Evolutionary conservation across 2,113 vertebrate species (phyloP).

Genomic region (Sterna hirundo): DNA sequence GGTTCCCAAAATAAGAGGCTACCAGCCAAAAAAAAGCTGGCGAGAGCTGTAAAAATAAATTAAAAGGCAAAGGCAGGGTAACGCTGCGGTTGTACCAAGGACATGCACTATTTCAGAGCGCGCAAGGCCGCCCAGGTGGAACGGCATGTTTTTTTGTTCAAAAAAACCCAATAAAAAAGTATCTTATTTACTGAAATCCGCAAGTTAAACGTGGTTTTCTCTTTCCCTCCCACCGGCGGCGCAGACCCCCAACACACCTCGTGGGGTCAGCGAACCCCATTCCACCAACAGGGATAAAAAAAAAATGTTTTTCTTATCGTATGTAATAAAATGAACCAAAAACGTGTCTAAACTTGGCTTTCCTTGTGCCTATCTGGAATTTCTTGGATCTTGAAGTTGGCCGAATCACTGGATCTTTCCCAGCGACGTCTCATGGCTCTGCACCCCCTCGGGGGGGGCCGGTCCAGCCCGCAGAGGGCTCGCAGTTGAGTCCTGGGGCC

Average conservation of each 20-base stretch:
- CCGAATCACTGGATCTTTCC: accelerated
- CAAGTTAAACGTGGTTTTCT: accelerated
- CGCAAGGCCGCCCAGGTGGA: accelerated
- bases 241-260: accelerated
- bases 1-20: neutral
- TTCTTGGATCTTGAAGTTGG: no score
- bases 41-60: neutral
- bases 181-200: neutral
- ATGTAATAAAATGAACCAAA: neutral
- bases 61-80: neutral
- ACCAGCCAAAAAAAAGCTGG: neutral
- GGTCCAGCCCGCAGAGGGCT: accelerated
- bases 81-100: accelerated
- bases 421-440: accelerated
- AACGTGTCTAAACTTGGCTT: neutral
- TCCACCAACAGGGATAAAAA: accelerated
- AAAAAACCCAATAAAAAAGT: neutral
- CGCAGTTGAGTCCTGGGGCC: neutral
- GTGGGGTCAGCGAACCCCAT: no score
- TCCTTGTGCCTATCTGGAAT: no score
- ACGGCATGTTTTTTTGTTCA: neutral
- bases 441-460: accelerated
- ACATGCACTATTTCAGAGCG: accelerated
- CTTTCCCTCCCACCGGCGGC: neutral
- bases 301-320: neutral